phyloP scores from a whole-genome alignment of 2,797 vertebrate species.

The Oreortyx pictus region DNA sequence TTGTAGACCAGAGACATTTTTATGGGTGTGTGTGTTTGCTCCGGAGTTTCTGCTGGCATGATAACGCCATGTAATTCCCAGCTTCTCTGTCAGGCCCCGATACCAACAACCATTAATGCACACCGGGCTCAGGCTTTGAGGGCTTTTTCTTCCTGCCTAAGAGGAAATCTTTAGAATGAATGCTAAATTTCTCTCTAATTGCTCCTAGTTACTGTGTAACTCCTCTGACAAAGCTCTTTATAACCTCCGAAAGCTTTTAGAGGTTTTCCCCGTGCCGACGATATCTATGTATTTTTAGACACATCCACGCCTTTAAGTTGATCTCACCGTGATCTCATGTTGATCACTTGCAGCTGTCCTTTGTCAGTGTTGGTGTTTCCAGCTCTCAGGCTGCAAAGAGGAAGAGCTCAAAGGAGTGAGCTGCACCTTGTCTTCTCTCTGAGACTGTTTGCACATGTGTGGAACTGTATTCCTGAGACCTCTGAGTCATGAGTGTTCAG shows the following conservation, averaged over 20 bases:
- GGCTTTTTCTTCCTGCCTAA: neutral
- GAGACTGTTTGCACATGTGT: neutral
- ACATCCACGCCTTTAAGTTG: neutral
- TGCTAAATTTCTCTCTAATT: neutral
- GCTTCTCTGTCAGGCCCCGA: neutral
- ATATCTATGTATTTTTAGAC: neutral
- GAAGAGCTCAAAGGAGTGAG: neutral
- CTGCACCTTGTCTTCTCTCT: neutral
- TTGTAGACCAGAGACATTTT: neutral
- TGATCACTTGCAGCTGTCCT: neutral
- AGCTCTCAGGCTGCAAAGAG: neutral
- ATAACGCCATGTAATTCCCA: neutral
- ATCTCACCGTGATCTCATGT: neutral
- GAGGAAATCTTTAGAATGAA: slow-evolving; percentile 15
- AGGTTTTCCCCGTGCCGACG: neutral
- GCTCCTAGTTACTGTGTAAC: neutral
- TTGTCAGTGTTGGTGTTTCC: neutral
- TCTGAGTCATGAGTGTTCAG: neutral
- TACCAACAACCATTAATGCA: slow-evolving; percentile 11
- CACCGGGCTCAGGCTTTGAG: neutral
- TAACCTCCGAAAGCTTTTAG: neutral
- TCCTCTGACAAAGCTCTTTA: neutral
- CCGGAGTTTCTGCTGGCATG: neutral
- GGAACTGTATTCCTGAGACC: neutral
- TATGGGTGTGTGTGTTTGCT: neutral